Percentiles rank a stretch among this genome's conserved stretches.
These are phyloP conservation scores for Fopius arisanus DNA, from an alignment of 1,140 invertebrate species.

Conservation along the genomic window DNA sequence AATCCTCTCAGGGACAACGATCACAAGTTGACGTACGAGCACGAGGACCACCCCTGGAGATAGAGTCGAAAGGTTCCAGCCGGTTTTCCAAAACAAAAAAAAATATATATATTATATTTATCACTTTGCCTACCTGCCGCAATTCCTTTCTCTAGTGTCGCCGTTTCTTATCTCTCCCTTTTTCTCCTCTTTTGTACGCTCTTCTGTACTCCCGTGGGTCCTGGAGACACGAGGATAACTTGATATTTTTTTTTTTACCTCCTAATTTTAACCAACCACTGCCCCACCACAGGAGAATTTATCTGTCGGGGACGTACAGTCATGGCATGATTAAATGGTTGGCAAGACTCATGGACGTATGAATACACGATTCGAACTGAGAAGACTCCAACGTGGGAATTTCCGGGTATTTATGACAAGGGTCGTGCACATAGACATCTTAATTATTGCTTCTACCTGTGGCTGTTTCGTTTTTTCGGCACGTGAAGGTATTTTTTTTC, in stretches of 20 bases:
- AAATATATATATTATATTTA: conserved; percentile 47
- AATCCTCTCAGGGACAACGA: conserved; percentile 39
- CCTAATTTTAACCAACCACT: conserved; percentile 46
- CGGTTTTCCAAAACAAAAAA: conserved; percentile 56
- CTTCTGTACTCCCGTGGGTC: conserved; percentile 23
- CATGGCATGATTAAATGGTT: conserved; percentile 36
- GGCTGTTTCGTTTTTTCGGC: too few species aligned
- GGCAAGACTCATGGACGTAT: conserved; percentile 30
- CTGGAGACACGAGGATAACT: conserved; percentile 25
- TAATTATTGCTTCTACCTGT: conserved; percentile 30
- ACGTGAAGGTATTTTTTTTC: background rate
- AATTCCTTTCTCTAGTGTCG: conserved; percentile 19
- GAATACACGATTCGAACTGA: conserved; percentile 24
- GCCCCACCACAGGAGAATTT: conserved; percentile 52
- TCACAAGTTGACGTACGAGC: conserved; percentile 55
- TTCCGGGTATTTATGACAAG: conserved; percentile 34
- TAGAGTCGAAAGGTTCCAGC: conserved; percentile 49
- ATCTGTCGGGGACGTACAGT: conserved; percentile 43
- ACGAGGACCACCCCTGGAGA: conserved; percentile 59
- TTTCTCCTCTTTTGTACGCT: conserved; percentile 23
- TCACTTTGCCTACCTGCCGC: conserved; percentile 50
- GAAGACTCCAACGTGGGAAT: conserved; percentile 35
- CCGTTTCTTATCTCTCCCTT: conserved; percentile 25
- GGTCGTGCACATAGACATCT: conserved; percentile 35
- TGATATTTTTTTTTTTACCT: conserved; percentile 34